Percentiles rank a stretch among this genome's conserved stretches.
phyloP scores from a whole-genome alignment of 2,888 invertebrate genomes.

The Eristalis tenax region DNA sequence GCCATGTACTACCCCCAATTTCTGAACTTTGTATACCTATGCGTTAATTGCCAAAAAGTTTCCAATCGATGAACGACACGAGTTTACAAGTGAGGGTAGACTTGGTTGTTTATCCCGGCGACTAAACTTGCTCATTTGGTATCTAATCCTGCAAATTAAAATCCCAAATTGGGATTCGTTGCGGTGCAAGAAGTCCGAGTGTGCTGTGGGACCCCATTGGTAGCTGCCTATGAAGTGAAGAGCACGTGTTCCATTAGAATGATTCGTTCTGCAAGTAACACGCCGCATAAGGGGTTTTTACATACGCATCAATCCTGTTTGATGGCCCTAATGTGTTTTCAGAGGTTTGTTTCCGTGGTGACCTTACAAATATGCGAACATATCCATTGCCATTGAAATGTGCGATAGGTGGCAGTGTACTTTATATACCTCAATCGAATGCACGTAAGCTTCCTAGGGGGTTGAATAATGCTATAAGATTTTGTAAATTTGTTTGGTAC shows the following conservation, averaged over 20 bases:
- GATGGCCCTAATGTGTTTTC: conserved; percentile 69
- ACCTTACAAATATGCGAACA: conserved; percentile 71
- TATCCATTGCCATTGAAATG: conserved; percentile 56
- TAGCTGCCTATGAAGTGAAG: neutral
- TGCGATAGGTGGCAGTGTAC: neutral
- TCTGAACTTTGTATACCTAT: conserved; percentile 23
- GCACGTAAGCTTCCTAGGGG: conserved; percentile 25
- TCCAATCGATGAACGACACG: neutral
- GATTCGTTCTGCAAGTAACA: conserved; percentile 67
- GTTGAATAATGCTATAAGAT: conserved; percentile 60
- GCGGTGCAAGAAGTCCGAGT: conserved; percentile 58
- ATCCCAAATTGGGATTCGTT: conserved; percentile 67
- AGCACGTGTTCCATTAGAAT: conserved; percentile 67
- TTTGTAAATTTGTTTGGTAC: conserved; percentile 1
- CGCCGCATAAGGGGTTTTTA: conserved; percentile 44
- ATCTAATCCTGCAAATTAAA: conserved; percentile 66
- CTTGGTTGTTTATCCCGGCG: neutral
- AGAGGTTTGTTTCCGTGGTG: conserved; percentile 71
- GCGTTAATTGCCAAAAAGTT: conserved; percentile 63
- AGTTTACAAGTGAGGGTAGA: neutral
- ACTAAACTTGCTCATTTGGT: conserved; percentile 28
- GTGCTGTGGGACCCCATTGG: neutral
- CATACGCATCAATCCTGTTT: conserved; percentile 60
- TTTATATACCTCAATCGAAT: neutral
- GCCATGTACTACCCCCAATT: too few species aligned